Percentiles rank a stretch among this genome's conserved stretches.
Evolutionary conservation across 2,888 invertebrate species (phyloP).

Genomic region (Eristalis arbustorum): DNA sequence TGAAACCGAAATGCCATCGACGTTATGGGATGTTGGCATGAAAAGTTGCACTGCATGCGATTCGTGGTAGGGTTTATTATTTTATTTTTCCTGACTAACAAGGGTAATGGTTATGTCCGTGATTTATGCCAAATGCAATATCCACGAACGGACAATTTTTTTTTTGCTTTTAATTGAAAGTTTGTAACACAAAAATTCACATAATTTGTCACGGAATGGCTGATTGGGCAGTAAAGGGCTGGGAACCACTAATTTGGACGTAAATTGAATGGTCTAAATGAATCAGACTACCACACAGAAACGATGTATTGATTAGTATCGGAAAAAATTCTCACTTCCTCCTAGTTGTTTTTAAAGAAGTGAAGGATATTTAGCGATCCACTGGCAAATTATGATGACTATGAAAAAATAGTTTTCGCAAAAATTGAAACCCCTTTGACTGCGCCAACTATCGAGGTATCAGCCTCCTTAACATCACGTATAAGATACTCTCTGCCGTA

Average conservation of each 20-base stretch:
- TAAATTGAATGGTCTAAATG: background rate
- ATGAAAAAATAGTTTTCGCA: too few relatives aligned
- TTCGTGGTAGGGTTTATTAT: background rate
- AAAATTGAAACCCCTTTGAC: too few relatives aligned
- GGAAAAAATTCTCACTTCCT: too few relatives aligned
- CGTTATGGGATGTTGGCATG: slow-evolving; percentile 59
- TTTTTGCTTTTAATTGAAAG: slow-evolving; percentile 11
- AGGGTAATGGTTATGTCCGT: slow-evolving; percentile 38
- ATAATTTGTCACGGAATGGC: background rate
- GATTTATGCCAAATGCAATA: slow-evolving; percentile 39
- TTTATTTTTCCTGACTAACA: slow-evolving; percentile 28
- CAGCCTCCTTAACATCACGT: too few relatives aligned
- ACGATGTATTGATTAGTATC: background rate
- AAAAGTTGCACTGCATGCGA: slow-evolving; percentile 47
- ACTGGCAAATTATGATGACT: too few relatives aligned
- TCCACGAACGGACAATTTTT: background rate
- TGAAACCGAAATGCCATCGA: slow-evolving; percentile 22
- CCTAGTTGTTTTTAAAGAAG: too few relatives aligned
- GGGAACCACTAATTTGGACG: background rate
- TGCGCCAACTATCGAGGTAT: too few relatives aligned
- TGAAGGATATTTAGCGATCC: too few relatives aligned
- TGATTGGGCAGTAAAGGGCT: background rate
- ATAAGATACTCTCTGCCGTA: too few relatives aligned
- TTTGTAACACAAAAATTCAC: background rate
- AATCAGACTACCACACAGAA: background rate